phyloP scores from a whole-genome alignment of 2,797 vertebrate genomes.

The Philypnodon macrostomus region DNA sequence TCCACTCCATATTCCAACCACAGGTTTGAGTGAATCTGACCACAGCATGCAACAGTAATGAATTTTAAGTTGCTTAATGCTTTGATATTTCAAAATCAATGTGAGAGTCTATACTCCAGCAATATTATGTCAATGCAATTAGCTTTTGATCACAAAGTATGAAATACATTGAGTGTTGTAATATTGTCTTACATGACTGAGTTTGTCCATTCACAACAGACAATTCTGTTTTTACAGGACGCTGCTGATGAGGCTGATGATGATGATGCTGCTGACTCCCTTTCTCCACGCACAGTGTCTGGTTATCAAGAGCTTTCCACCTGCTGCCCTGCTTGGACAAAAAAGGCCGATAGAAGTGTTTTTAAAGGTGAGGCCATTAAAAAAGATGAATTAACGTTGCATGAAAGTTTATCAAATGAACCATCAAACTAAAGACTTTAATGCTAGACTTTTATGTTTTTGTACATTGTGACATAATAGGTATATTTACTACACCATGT shows the following conservation, averaged over 20 bases:
- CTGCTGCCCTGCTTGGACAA: slow-evolving; percentile 75
- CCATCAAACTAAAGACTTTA: too few species aligned
- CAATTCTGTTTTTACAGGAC: slow-evolving; percentile 12
- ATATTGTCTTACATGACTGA: slow-evolving; percentile 46
- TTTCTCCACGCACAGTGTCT: slow-evolving; percentile 73
- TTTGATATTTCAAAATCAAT: neutral
- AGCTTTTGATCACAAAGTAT: neutral
- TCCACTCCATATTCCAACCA: slow-evolving; percentile 19
- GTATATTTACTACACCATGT: too few species aligned
- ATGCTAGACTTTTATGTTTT: too few species aligned
- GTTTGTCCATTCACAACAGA: slow-evolving; percentile 21
- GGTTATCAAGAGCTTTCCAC: slow-evolving; percentile 79
- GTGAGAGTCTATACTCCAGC: too few species aligned
- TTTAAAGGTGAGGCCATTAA: neutral
- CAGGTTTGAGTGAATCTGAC: slow-evolving; percentile 13
- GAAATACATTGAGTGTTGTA: slow-evolving; percentile 1
- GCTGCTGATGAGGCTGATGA: slow-evolving; percentile 26
- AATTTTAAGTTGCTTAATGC: neutral
- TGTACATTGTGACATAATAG: too few species aligned
- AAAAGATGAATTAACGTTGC: too few species aligned
- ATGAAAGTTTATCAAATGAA: too few species aligned
- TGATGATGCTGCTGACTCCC: slow-evolving; percentile 12
- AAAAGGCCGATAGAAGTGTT: neutral
- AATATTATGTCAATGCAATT: neutral
- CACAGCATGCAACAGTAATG: neutral